These are phyloP conservation scores for Alsophila aescularia DNA, from an alignment of 2,888 invertebrate species.

Conservation along the genomic window DNA sequence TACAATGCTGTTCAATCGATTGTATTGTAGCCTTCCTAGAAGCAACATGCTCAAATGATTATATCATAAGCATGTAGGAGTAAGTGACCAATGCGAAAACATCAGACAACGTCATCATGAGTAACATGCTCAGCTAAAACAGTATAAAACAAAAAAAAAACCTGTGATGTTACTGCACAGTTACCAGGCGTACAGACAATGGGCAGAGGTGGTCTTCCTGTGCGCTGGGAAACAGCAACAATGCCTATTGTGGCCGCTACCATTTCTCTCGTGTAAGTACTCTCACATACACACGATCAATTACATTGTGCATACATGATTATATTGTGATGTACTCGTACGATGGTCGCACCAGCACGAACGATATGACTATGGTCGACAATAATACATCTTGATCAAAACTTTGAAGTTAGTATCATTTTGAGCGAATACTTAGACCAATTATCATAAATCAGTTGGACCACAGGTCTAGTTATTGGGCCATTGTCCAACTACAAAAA, in stretches of 20 bases:
- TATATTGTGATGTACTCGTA: not conserved
- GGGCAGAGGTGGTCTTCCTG: constrained; percentile 56
- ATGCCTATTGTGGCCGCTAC: constrained; percentile 70
- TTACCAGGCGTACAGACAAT: constrained; percentile 64
- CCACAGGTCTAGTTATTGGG: too few species aligned
- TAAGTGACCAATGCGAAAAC: not conserved
- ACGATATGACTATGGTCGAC: too few species aligned
- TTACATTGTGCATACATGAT: not conserved
- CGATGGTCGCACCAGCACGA: too few species aligned
- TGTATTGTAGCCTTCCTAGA: constrained; percentile 5
- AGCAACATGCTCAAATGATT: not conserved
- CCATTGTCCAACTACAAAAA: too few species aligned
- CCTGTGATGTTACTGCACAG: constrained; percentile 26
- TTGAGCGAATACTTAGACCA: too few species aligned
- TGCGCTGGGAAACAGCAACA: constrained; percentile 54
- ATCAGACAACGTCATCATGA: not conserved
- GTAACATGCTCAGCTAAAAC: constrained; percentile 16
- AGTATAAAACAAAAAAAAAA: constrained; percentile 24
- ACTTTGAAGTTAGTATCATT: too few species aligned
- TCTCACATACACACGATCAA: constrained; percentile 11
- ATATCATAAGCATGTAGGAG: not conserved
- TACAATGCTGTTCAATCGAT: constrained; percentile 8
- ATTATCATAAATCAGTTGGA: too few species aligned
- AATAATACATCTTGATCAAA: too few species aligned
- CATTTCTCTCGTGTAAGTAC: constrained; percentile 67